Base-by-base conservation (phyloP, 2,888 invertebrate genomes). In the Busseola fusca region DNA sequence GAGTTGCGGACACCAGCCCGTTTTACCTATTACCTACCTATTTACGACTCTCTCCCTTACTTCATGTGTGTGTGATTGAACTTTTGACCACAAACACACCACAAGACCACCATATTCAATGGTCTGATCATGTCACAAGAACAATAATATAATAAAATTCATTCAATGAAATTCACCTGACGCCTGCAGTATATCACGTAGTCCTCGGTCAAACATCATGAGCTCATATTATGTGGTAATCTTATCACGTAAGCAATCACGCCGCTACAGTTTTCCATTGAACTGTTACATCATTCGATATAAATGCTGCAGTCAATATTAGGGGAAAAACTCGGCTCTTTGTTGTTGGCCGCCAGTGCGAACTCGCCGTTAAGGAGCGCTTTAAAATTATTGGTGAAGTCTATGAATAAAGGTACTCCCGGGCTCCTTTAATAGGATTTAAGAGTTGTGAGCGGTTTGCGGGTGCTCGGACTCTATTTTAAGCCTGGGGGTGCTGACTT, bases 371-470 rank as follows among this genome's bases (percentile, higher is more conserved):
- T 81, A 80, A 78, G 81, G 70, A 76, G 71, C 70, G 72, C 74
- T 82, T 76, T 83, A 84, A 77, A 84, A 84, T 86, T 84, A 86
- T 85, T 73, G 76, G 77, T 64, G 69, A 80, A 83, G 85, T 83
- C 89, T 91, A 89, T 89, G 89, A 89, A 92, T 91, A 89, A 84
- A 88, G 86, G 80, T 81, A 78, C 77, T 85, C 71, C 69, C 82
- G 78, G 81, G 83, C 81, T 90, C 86, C 87, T 89, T 87, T 92
- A 91, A 93, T 90, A 91, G 91, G 93, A 91, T 93, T 93, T 91
- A 90, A 91, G 89, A 91, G 89, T 89, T 88, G 89, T 81, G 87
- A 90, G 90, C 86, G 90, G 90, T 89, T 91, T 91, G 91, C 88
- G 90, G 90, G 87, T 88, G 85, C 84, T 86, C 74, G 81, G 85